A percentile compares a stretch with the other conserved stretches of the same genome.
Conservation (phyloP, 2,888 invertebrate species). For the Creontiades dilutus region DNA sequence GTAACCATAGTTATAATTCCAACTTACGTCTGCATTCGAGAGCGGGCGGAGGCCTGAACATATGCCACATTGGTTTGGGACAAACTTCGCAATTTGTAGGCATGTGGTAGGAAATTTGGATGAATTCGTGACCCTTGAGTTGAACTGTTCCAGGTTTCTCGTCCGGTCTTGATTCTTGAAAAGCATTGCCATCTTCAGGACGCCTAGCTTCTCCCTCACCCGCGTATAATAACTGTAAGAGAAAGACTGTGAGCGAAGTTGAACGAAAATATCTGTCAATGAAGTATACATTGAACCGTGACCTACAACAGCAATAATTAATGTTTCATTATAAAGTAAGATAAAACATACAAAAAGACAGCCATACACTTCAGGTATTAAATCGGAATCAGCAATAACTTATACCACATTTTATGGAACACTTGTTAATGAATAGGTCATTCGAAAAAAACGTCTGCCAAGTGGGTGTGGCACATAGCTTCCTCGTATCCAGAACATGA, state of each 20-base stretch:
- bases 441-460: too few species aligned
- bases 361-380: too few species aligned
- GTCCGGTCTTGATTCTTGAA: conserved; percentile 78
- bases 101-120: conserved; percentile 98
- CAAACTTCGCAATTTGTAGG: conserved; percentile 99
- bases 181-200: conserved; percentile 81
- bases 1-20: not conserved
- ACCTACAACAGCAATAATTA: too few species aligned
- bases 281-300: too few species aligned
- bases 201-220: conserved; percentile 96
- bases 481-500: too few species aligned
- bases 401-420: too few species aligned
- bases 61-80: conserved; percentile 97
- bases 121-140: conserved; percentile 96
- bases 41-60: conserved; percentile 98
- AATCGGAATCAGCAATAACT: too few species aligned
- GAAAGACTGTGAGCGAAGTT: not conserved
- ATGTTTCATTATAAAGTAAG: too few species aligned
- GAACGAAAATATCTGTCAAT: not conserved
- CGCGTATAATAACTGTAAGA: conserved; percentile 91
- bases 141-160: conserved; percentile 83
- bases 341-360: too few species aligned
- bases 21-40: conserved; percentile 93
- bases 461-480: too few species aligned
- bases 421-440: too few species aligned